Percentiles rank a stretch among this genome's conserved stretches.
These are phyloP conservation scores for Rhaphigaster nebulosa DNA, from an alignment of 2,888 invertebrate species.

Conservation along the genomic window DNA sequence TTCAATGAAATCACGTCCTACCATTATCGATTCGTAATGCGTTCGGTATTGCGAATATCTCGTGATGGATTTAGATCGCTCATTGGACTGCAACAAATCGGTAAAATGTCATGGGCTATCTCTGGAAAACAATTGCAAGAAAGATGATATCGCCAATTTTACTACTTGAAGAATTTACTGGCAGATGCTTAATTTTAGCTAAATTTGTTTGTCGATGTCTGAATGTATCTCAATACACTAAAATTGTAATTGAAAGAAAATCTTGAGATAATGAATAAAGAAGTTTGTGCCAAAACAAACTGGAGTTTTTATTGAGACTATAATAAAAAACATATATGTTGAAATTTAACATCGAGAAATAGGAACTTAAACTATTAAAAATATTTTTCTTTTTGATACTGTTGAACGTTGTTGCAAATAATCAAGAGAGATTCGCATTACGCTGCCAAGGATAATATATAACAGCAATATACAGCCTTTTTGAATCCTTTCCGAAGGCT, in stretches of 20 bases:
- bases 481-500: background rate
- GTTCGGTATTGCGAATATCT: background rate
- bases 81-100: background rate
- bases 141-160: background rate
- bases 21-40: background rate
- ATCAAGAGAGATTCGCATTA: background rate
- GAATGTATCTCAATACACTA: background rate
- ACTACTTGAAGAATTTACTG: background rate
- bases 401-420: background rate
- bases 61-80: background rate
- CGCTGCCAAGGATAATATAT: background rate
- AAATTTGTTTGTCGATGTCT: background rate
- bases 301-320: background rate
- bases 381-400: no score
- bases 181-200: background rate
- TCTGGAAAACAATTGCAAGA: background rate
- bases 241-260: background rate
- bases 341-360: no score
- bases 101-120: background rate
- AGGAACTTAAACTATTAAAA: no score
- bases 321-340: background rate
- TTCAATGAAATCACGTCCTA: background rate
- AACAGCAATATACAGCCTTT: background rate
- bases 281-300: background rate
- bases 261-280: background rate